phyloP scores from a whole-genome alignment of 35 echinoderm and acorn worm genomes.

The Holothuria glaberrima region DNA sequence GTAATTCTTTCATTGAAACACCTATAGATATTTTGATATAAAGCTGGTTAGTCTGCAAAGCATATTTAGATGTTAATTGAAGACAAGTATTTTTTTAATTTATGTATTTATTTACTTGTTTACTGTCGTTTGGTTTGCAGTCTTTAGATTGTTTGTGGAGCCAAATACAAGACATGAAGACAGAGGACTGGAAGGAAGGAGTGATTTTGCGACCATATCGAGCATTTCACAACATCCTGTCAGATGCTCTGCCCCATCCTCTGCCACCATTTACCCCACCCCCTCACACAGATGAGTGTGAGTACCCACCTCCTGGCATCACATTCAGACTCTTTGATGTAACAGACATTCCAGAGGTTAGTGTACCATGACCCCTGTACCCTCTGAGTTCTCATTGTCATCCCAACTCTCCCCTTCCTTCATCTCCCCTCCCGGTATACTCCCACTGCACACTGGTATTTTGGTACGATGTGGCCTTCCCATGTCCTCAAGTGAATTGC shows the following conservation, averaged over 20 bases:
- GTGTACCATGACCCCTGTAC: neutral
- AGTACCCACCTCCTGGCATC: conserved; percentile 83
- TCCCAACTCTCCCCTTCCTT: no score
- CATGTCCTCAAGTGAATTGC: no score
- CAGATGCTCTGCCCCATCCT: conserved; percentile 73
- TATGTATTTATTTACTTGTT: neutral
- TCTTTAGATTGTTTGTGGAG: conserved; percentile 87
- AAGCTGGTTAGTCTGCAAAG: neutral
- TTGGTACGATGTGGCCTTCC: neutral
- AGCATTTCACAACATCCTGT: conserved; percentile 85
- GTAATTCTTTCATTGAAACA: no score
- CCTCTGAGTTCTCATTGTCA: no score
- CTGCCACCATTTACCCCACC: conserved; percentile 81
- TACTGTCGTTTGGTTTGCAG: conserved; percentile 60
- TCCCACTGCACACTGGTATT: neutral
- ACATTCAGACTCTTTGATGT: conserved; percentile 95
- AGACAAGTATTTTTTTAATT: neutral
- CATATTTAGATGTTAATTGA: neutral
- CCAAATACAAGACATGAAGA: conserved; percentile 77
- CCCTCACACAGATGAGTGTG: conserved; percentile 62
- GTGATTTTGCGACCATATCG: conserved; percentile 88
- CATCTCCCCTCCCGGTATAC: no score
- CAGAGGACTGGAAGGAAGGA: conserved; percentile 78
- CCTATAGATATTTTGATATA: no score
- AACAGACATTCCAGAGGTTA: conserved; percentile 91